These are phyloP conservation scores for Lycia hirtaria DNA, from an alignment of 2,888 invertebrate species.

Conservation along the genomic window DNA sequence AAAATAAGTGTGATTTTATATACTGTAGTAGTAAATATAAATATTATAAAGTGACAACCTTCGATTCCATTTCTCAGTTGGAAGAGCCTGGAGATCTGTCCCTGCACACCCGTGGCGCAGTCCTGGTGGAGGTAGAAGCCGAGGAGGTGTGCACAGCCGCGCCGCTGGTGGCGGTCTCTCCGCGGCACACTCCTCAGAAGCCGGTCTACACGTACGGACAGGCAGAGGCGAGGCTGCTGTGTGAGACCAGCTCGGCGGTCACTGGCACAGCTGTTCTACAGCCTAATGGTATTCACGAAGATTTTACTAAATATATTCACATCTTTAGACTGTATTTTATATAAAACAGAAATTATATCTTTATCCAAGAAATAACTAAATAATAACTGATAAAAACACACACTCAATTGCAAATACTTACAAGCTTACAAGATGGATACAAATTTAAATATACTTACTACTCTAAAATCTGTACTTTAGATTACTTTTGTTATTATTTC, in stretches of 20 bases:
- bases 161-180: conserved; percentile 87
- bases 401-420: too few relatives aligned
- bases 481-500: conserved; percentile 55
- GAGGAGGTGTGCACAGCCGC: conserved; percentile 92
- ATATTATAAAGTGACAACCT: background rate
- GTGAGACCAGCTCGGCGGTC: conserved; percentile 75
- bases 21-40: too few relatives aligned
- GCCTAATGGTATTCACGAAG: conserved; percentile 68
- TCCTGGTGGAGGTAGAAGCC: conserved; percentile 92
- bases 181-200: conserved; percentile 87
- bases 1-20: too few relatives aligned
- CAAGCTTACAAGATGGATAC: too few relatives aligned
- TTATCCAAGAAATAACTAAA: too few relatives aligned
- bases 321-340: too few relatives aligned
- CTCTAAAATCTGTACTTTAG: too few relatives aligned
- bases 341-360: too few relatives aligned
- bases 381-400: too few relatives aligned
- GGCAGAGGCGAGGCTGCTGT: conserved; percentile 82
- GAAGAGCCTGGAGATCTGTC: conserved; percentile 70
- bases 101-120: conserved; percentile 88
- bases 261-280: conserved; percentile 78
- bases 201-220: conserved; percentile 90
- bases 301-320: too few relatives aligned
- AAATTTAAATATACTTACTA: too few relatives aligned
- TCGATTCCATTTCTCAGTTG: conserved; percentile 46